Base-by-base conservation (phyloP, 92 coral and sea anemone genomes). In the Umimayanthus chanpuru region DNA sequence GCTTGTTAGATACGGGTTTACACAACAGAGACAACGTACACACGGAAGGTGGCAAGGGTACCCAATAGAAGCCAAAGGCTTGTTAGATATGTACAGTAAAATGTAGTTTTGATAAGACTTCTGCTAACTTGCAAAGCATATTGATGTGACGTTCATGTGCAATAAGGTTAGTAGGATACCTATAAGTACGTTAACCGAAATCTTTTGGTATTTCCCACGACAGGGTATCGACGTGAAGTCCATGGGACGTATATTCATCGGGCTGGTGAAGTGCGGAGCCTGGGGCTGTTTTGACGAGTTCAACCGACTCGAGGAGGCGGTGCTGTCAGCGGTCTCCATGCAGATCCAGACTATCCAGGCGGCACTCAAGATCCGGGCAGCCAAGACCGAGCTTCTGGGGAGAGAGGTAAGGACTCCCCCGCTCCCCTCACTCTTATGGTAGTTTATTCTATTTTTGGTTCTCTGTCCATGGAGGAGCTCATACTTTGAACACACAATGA, bases 251-350 rank as follows among this genome's bases (percentile, higher is more conserved):
- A 97, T 97, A 74, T 97, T 97, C 81, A 97, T 97, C 71, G 99
- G 99, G 5, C 89, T 97, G 91, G 99, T 97, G 18, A 97, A 97
- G 88, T 97, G 99, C 84, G 99, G 99, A 43, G 99, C 99, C 26
- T 97, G 99, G 99, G 99, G 99, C 26, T 97, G 99, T 56, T 97
- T 97, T 92, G 99, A 97, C 76, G 99, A 97, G 94, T 97, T 97
- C 53, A 97, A 97, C 88, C 98, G 99, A 81, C 89, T 97, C 85
- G 99, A 97, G 79, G 99, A 97, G 89, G 99, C 99, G 26, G 99
- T 97, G 73, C 76, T 97, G 85, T 97, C 99, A 40, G 99, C 99
- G 3, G 99, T 97, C 66, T 97, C 99, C 38, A 95, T 97, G 98
- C 98, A 95, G 88, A 95, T 97, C 71, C 99, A 97, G 91, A 97